A percentile compares a stretch with the other conserved stretches of the same genome.
These are phyloP conservation scores for Thamnaconus septentrionalis DNA, from an alignment of 2,113 vertebrate genomes.

Conservation along the genomic window DNA sequence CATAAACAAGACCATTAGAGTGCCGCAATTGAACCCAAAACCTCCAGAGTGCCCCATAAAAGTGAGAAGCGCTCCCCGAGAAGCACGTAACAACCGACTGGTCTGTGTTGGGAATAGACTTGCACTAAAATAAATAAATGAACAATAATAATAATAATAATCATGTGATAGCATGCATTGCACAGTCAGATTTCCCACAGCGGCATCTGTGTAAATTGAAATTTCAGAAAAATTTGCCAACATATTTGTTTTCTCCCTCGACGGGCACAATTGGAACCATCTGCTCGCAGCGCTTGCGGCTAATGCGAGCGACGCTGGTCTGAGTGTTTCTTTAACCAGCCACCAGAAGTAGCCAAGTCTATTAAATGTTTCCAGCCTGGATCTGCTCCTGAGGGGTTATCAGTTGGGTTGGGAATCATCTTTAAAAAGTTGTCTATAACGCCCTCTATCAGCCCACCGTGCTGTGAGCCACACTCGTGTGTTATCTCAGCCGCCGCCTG, in stretches of 20 bases:
- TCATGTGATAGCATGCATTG: too few species aligned
- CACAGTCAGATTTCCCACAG: not conserved
- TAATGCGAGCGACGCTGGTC: slow-evolving; percentile 4
- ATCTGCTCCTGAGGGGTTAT: slow-evolving; percentile 7
- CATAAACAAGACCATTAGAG: too few species aligned
- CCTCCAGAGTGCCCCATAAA: not conserved
- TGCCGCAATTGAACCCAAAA: not conserved
- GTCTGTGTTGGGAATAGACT: not conserved
- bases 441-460: slow-evolving; percentile 36
- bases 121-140: not conserved
- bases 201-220: not conserved
- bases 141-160: too few species aligned
- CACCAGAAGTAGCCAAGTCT: slow-evolving; percentile 14
- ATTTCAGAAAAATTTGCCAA: not conserved
- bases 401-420: slow-evolving; percentile 2
- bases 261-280: slow-evolving; percentile 31
- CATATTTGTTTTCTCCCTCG: slow-evolving; percentile 30
- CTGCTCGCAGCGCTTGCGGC: slow-evolving; percentile 24
- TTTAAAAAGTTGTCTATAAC: slow-evolving; percentile 32
- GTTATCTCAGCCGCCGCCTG: slow-evolving; percentile 40
- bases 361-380: slow-evolving; percentile 8
- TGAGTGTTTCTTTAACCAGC: slow-evolving; percentile 2
- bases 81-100: not conserved
- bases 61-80: not conserved
- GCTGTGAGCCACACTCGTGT: slow-evolving; percentile 32